Conservation (phyloP, 2,888 invertebrate species). For the Drosophila pseudotalamancana region DNA sequence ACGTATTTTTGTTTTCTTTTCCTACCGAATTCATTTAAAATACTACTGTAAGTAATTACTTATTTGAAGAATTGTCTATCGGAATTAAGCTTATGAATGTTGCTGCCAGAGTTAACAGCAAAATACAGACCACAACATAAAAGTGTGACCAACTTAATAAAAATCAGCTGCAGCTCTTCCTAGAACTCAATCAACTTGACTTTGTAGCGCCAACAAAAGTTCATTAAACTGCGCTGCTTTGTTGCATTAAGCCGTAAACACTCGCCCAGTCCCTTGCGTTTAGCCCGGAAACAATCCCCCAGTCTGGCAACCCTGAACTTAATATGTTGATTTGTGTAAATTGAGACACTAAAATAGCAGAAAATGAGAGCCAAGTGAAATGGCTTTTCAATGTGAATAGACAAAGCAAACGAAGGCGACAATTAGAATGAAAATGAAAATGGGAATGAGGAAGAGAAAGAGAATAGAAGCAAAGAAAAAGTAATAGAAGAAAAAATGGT, state of each 20-base stretch:
- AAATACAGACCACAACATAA: too few species aligned
- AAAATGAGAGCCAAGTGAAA: constrained; percentile 34
- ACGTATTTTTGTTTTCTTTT: too few species aligned
- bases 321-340: constrained; percentile 68
- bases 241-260: constrained; percentile 18
- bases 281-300: background rate
- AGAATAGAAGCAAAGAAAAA: background rate
- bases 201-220: constrained; percentile 22
- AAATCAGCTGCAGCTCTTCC: background rate
- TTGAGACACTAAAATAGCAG: constrained; percentile 46
- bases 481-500: constrained; percentile 30
- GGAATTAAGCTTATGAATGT: too few species aligned
- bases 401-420: constrained; percentile 19
- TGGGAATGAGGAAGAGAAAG: background rate
- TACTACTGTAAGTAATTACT: too few species aligned
- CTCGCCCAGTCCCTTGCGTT: background rate
- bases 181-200: constrained; percentile 26
- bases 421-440: constrained; percentile 18
- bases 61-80: too few species aligned
- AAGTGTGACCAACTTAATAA: background rate
- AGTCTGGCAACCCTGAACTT: constrained; percentile 36
- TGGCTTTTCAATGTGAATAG: constrained; percentile 49
- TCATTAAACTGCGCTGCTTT: constrained; percentile 35
- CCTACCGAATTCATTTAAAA: too few species aligned
- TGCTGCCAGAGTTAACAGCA: too few species aligned